Base-by-base conservation (phyloP, 2,888 invertebrate genomes). In the Scaptomyza reducta region DNA sequence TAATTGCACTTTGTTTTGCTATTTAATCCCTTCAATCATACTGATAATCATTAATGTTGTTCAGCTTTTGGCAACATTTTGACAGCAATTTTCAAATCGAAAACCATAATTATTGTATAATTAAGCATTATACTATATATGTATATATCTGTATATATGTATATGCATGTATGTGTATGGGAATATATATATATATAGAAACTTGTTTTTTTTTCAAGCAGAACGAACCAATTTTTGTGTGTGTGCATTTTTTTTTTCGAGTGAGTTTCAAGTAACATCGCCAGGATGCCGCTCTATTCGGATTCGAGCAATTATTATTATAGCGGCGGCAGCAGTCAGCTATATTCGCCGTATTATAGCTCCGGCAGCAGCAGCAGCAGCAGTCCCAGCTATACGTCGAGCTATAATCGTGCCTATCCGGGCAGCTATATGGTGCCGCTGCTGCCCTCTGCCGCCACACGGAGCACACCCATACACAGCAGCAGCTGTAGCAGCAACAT, bases 211-310 rank as follows among this genome's bases (percentile, higher is more conserved):
- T 9, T 9, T n/a, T n/a, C n/a, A n/a, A n/a, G n/a, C n/a, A n/a
- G 10, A 31, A 31, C 31, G 31, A 35, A 33, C 0, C n/a, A 35
- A n/a, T 0, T n/a, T 35, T 35, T 70, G n/a, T n/a, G n/a, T 1
- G 22, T 56, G 63, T 70, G 64, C 46, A 56, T 5, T n/a, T 6
- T 60, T 60, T 64, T 60, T 65, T 41, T 50, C 41, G 50, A 64
- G 65, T 77, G 71, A 38, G 22, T 22, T 22, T 7, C 14, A n/a
- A 27, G 16, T 44, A 38, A 40, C 7, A 16, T 9, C 10, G 4
- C 9, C 2, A 74, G 71, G 31, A 95, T 95, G 95, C 95, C 95
- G 82, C 93, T 95, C 69, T 95, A 94, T 91, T 94, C 94, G 77
- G 95, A 95, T 88, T 93, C 94, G 14, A 71, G 83, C 70, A 94